These are phyloP conservation scores for Porphyrio hochstetteri DNA, from an alignment of 2,113 vertebrate species.

Conservation along the genomic window DNA sequence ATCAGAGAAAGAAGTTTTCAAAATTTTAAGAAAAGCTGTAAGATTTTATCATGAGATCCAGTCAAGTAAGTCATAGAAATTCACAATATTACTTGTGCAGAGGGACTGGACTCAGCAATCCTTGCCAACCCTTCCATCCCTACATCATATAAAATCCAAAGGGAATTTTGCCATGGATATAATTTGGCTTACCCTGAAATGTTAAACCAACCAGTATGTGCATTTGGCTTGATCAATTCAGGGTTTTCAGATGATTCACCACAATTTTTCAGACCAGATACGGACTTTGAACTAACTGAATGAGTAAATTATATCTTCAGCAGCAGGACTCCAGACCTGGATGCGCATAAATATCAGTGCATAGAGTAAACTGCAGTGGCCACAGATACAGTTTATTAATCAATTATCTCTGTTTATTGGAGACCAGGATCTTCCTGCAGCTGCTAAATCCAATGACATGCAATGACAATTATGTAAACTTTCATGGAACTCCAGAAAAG, in stretches of 20 bases:
- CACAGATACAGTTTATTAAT: conserved; percentile 38
- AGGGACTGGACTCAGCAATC: not conserved
- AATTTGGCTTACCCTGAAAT: not conserved
- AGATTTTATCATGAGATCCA: not conserved
- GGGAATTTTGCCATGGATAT: not conserved
- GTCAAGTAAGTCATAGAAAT: not conserved
- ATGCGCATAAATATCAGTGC: not conserved
- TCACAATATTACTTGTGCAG: not conserved
- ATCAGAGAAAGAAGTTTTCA: not conserved
- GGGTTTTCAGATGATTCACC: not conserved
- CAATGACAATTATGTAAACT: conserved; percentile 51
- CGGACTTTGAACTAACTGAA: not conserved
- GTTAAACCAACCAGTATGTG: not conserved
- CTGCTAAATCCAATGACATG: conserved; percentile 31
- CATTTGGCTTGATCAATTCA: not conserved
- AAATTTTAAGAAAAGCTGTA: not conserved
- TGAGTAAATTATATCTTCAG: not conserved
- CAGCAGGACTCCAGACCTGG: not conserved
- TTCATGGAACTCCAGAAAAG: conserved; percentile 27
- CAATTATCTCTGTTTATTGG: conserved; percentile 48
- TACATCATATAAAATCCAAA: not conserved
- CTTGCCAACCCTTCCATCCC: not conserved
- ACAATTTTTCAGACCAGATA: not conserved
- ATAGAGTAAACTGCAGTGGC: not conserved
- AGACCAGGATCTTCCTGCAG: conserved; percentile 41